Conservation (phyloP, 2,888 invertebrate genomes). For the Schizaphis graminum region DNA sequence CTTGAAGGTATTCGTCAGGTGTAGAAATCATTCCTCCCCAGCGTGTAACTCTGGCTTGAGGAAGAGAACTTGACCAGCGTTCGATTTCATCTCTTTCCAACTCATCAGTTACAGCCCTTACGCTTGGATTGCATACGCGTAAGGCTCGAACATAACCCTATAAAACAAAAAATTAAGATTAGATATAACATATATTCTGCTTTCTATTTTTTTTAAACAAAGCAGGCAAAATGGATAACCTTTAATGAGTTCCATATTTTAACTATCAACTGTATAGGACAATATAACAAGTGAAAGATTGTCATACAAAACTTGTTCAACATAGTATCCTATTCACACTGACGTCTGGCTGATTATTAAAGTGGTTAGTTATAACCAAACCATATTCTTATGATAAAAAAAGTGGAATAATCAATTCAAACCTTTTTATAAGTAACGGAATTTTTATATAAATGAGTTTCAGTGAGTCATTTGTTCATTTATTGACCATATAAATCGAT, state of each 20-base stretch:
- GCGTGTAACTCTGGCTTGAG: constrained; percentile 89
- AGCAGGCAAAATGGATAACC: neutral
- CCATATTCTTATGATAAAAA: neutral
- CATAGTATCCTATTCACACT: neutral
- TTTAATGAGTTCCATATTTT: neutral
- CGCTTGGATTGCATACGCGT: constrained; percentile 91
- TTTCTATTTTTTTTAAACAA: neutral
- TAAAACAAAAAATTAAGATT: constrained; percentile 66
- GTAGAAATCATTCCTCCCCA: constrained; percentile 99
- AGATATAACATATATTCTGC: neutral
- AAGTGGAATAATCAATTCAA: neutral
- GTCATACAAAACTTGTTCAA: neutral
- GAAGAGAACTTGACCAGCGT: constrained; percentile 87
- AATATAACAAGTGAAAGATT: neutral
- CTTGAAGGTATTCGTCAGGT: constrained; percentile 93
- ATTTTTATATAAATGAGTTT: neutral
- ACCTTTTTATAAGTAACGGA: neutral
- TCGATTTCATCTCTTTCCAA: constrained; percentile 95
- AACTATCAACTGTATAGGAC: neutral
- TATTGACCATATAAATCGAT: constrained; percentile 8
- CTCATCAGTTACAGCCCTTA: constrained; percentile 92
- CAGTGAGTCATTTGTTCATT: constrained; percentile 43
- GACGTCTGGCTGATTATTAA: neutral
- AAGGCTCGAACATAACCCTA: constrained; percentile 94
- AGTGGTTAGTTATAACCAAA: neutral